Percentiles rank a stretch among this genome's conserved stretches.
Conservation (phyloP, 1,140 invertebrate genomes). For the Bicyclus anynana region DNA sequence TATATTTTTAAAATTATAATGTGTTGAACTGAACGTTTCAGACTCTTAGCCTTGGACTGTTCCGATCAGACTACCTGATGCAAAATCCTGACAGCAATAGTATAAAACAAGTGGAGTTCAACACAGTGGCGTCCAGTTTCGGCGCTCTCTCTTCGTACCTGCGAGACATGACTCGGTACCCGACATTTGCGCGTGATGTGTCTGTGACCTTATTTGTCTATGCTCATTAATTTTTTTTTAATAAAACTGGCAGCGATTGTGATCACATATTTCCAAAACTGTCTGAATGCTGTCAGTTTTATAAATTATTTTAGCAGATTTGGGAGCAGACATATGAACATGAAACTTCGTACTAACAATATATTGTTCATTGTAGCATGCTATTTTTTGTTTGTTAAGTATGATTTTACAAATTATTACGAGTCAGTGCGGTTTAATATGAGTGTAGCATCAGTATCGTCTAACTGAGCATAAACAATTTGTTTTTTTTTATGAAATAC, state of each 20-base stretch:
- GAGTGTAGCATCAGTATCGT: no score
- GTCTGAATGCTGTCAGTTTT: no score
- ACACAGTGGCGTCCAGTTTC: conserved; percentile 86
- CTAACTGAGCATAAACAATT: no score
- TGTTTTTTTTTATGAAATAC: no score
- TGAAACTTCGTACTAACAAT: no score
- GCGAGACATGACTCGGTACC: conserved; percentile 83
- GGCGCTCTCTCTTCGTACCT: conserved; percentile 80
- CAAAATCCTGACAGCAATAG: conserved; percentile 77
- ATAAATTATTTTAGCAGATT: no score
- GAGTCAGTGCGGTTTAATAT: no score
- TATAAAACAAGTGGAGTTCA: conserved; percentile 88
- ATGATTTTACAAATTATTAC: no score
- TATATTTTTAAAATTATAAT: conserved; percentile 17
- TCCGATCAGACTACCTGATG: conserved; percentile 88
- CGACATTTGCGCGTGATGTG: conserved; percentile 39
- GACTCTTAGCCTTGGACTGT: conserved; percentile 79
- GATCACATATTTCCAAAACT: no score
- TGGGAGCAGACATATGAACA: no score
- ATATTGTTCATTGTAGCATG: no score
- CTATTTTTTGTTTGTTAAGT: no score
- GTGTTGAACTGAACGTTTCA: conserved; percentile 49
- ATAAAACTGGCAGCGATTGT: neutral
- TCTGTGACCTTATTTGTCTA: conserved; percentile 14
- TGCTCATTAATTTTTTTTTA: neutral